A percentile compares a stretch with the other conserved stretches of the same genome.
These are phyloP conservation scores for Drosophila rhopaloa DNA, from an alignment of 1,140 invertebrate species.

Conservation along the genomic window DNA sequence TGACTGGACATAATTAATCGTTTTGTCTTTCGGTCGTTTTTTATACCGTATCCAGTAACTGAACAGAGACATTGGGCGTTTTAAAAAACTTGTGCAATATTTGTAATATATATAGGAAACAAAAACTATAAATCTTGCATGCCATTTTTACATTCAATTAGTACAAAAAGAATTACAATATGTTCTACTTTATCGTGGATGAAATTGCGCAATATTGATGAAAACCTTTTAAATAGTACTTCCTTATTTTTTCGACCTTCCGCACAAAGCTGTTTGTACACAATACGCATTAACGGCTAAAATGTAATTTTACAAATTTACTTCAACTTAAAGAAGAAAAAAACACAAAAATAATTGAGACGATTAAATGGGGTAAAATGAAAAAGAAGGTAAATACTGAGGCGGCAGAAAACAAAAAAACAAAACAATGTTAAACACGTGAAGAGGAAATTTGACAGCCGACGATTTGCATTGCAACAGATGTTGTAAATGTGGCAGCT, in stretches of 20 bases:
- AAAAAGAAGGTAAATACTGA: slow-evolving; percentile 5
- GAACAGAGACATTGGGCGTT: slow-evolving; percentile 31
- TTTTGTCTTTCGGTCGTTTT: slow-evolving; percentile 19
- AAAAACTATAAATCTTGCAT: not conserved
- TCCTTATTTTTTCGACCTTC: slow-evolving; percentile 8
- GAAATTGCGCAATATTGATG: too few species aligned
- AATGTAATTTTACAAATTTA: slow-evolving; percentile 41
- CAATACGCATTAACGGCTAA: not conserved
- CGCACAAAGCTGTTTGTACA: not conserved
- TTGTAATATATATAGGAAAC: not conserved
- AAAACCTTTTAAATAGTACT: not conserved
- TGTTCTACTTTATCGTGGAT: too few species aligned
- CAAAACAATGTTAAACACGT: slow-evolving; percentile 16
- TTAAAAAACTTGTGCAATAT: slow-evolving; percentile 17
- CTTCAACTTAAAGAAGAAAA: slow-evolving; percentile 20
- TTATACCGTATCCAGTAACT: slow-evolving; percentile 14
- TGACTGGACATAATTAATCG: slow-evolving; percentile 55
- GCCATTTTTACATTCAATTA: too few species aligned
- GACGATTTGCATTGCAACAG: slow-evolving; percentile 73
- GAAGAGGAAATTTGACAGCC: slow-evolving; percentile 58
- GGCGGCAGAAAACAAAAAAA: slow-evolving; percentile 1
- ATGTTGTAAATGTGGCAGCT: slow-evolving; percentile 40
- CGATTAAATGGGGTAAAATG: slow-evolving; percentile 48
- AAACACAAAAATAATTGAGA: slow-evolving; percentile 43
- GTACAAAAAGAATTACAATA: too few species aligned